A percentile compares a stretch with the other conserved stretches of the same genome.
These are phyloP conservation scores for Holothuria scabra DNA, from an alignment of 53 echinoderm and acorn worm genomes.

Conservation along the genomic window DNA sequence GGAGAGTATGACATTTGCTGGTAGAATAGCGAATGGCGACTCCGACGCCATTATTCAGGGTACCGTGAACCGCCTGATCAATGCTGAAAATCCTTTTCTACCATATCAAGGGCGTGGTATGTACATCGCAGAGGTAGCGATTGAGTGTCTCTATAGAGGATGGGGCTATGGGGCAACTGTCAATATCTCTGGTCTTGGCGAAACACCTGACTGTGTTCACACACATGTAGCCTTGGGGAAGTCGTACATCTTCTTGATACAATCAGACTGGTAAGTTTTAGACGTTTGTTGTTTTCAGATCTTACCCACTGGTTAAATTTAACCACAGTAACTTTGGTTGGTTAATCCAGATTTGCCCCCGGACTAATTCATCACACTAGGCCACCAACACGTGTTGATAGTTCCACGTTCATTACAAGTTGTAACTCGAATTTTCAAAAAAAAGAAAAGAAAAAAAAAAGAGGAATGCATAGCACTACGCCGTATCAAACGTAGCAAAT, in stretches of 20 bases:
- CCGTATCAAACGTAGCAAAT: too few species aligned
- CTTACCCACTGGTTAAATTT: too few species aligned
- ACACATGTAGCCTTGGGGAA: constrained; percentile 5
- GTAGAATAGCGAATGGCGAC: constrained; percentile 17
- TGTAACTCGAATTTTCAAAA: too few species aligned
- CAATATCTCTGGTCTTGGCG: constrained; percentile 35
- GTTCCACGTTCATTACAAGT: too few species aligned
- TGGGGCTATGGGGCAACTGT: not conserved
- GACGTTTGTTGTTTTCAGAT: not conserved
- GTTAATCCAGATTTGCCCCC: too few species aligned
- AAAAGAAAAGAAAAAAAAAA: too few species aligned
- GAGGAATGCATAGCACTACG: too few species aligned
- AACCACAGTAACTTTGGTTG: too few species aligned
- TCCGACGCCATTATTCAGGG: constrained; percentile 30
- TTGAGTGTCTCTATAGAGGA: constrained; percentile 34
- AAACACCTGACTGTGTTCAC: constrained; percentile 37
- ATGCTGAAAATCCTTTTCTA: not conserved
- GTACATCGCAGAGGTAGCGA: constrained; percentile 28
- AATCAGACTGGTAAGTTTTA: constrained; percentile 29
- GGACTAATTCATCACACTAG: too few species aligned
- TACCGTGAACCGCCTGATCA: constrained; percentile 4
- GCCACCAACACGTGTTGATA: too few species aligned
- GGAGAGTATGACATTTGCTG: constrained; percentile 26
- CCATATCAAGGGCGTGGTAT: constrained; percentile 26
- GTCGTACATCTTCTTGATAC: constrained; percentile 34